Evolutionary conservation across 2,888 invertebrate species (phyloP).

Genomic region (Escarpia spicata): DNA sequence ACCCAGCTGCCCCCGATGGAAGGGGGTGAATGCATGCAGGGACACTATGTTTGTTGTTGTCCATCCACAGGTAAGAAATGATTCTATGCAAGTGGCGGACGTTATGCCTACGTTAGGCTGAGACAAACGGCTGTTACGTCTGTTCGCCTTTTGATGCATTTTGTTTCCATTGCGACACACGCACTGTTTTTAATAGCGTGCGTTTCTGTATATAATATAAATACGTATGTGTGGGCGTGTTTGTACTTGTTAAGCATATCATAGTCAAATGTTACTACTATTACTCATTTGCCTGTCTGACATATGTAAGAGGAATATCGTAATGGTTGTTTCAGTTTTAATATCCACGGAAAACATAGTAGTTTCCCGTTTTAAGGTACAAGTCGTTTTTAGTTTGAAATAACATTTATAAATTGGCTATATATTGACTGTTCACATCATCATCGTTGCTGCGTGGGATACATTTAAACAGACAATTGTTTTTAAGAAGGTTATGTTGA

Average conservation of each 20-base stretch:
- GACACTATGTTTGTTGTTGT: neutral
- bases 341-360: neutral
- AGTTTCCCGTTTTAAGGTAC: neutral
- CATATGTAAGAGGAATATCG: neutral
- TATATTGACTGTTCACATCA: neutral
- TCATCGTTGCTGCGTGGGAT: neutral
- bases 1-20: neutral
- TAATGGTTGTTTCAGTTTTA: neutral
- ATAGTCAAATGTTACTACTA: neutral
- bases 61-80: neutral
- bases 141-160: neutral
- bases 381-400: neutral
- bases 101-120: neutral
- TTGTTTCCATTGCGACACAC: neutral
- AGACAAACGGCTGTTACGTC: neutral
- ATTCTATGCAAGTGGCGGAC: neutral
- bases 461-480: neutral
- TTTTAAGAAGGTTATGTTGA: neutral
- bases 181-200: neutral
- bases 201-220: neutral
- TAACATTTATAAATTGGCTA: neutral
- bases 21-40: neutral
- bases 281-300: neutral
- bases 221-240: neutral
- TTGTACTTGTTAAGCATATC: slow-evolving; percentile 16